Conservation (phyloP, 2,113 vertebrate genomes). For the Candoia aspera region DNA sequence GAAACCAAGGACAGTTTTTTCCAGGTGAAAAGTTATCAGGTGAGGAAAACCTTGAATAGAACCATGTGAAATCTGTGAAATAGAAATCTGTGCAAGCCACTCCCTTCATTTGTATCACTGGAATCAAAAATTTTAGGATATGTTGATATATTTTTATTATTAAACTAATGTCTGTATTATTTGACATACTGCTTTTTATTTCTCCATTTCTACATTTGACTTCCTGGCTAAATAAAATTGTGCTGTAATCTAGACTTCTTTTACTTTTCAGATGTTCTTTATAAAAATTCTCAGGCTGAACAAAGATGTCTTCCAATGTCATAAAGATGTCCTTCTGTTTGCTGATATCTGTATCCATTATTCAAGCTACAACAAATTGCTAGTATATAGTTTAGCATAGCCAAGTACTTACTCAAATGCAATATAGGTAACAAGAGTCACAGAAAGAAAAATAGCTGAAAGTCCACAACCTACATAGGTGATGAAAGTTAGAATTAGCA, state of each 20-base stretch:
- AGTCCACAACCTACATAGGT: constrained; percentile 93
- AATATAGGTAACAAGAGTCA: constrained; percentile 92
- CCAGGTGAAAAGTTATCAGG: neutral
- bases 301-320: constrained; percentile 6
- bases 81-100: neutral
- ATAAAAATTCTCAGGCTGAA: constrained; percentile 5
- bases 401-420: constrained; percentile 86
- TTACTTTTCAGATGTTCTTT: neutral
- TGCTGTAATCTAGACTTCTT: neutral
- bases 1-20: neutral
- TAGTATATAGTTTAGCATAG: constrained; percentile 30
- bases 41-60: neutral
- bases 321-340: neutral
- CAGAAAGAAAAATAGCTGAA: constrained; percentile 87
- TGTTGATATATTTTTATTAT: neutral
- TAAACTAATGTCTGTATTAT: neutral
- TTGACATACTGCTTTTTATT: neutral
- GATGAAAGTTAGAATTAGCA: constrained; percentile 86
- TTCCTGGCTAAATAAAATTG: neutral
- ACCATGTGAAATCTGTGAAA: neutral
- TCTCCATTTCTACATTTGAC: neutral
- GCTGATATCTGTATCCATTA: neutral
- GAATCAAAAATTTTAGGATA: neutral
- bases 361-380: neutral
- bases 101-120: neutral